These are phyloP conservation scores for Pantherophis vulpinus DNA, from an alignment of 2,797 vertebrate genomes.

Conservation along the genomic window DNA sequence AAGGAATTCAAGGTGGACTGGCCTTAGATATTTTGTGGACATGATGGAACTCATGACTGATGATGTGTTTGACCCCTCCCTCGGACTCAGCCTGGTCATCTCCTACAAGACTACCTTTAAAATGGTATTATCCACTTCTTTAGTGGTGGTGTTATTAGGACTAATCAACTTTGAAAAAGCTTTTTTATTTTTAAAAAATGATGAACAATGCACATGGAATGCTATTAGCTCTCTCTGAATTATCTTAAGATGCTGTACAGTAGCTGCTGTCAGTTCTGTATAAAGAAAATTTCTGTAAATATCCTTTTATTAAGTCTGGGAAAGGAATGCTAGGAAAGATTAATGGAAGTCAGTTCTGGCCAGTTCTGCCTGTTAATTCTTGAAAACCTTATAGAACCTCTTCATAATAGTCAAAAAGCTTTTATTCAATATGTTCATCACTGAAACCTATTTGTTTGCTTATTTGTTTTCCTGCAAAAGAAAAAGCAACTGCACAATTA, in stretches of 20 bases:
- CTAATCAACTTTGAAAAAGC: neutral
- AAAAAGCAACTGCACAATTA: neutral
- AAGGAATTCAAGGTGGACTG: neutral
- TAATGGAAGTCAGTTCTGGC: neutral
- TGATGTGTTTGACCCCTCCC: neutral
- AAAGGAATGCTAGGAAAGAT: neutral
- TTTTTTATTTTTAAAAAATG: neutral
- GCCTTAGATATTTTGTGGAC: neutral
- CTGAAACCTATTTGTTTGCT: neutral
- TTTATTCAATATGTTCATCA: neutral
- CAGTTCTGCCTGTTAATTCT: neutral
- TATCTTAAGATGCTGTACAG: neutral
- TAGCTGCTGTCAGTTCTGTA: neutral
- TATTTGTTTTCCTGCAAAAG: neutral
- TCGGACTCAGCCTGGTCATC: neutral
- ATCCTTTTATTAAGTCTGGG: neutral
- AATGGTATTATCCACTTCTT: neutral
- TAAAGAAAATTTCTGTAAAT: neutral
- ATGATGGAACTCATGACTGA: neutral
- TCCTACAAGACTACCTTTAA: neutral
- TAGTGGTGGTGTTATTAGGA: neutral
- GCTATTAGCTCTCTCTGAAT: neutral
- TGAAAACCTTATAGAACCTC: neutral
- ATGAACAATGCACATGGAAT: neutral
- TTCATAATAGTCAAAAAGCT: neutral